Percentiles rank a stretch among this genome's conserved stretches.
phyloP scores from a whole-genome alignment of 2,113 vertebrate species.

The Stegastes partitus region DNA sequence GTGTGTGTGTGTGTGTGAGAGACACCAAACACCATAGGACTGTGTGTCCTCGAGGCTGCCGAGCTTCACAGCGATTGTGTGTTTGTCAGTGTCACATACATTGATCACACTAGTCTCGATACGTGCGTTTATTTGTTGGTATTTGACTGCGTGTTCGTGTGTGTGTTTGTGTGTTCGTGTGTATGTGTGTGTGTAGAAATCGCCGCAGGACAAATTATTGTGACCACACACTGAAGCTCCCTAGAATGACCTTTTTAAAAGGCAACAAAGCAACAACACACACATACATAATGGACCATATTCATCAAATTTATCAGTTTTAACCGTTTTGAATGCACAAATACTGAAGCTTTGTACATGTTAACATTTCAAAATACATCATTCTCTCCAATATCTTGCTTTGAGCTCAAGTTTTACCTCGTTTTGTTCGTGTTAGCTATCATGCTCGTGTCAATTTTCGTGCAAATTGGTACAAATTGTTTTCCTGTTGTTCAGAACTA shows the following conservation, averaged over 20 bases:
- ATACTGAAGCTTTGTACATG: not conserved
- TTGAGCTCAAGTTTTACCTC: too few relatives aligned
- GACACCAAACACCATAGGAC: conserved; percentile 45
- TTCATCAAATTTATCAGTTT: conserved; percentile 8
- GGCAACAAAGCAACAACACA: conserved; percentile 45
- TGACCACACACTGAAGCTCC: conserved; percentile 53
- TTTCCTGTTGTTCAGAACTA: too few relatives aligned
- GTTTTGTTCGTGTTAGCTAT: too few relatives aligned
- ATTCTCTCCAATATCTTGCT: too few relatives aligned
- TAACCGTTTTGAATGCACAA: not conserved
- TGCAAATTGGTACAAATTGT: too few relatives aligned
- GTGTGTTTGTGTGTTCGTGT: conserved; percentile 23
- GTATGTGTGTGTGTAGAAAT: conserved; percentile 23
- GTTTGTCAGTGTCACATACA: conserved; percentile 61
- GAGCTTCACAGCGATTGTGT: conserved; percentile 61
- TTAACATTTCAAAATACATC: not conserved
- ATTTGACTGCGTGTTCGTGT: conserved; percentile 24
- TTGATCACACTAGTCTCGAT: conserved; percentile 51
- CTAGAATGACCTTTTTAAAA: conserved; percentile 66
- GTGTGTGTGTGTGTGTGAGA: conserved; percentile 44
- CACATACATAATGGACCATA: conserved; percentile 23
- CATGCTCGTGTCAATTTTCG: too few relatives aligned
- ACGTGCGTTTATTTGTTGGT: conserved; percentile 42
- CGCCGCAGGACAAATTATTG: conserved; percentile 63
- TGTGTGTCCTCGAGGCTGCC: conserved; percentile 59